Evolutionary conservation across 2,797 vertebrate genomes (phyloP).

Genomic region (Xyrichtys novacula): DNA sequence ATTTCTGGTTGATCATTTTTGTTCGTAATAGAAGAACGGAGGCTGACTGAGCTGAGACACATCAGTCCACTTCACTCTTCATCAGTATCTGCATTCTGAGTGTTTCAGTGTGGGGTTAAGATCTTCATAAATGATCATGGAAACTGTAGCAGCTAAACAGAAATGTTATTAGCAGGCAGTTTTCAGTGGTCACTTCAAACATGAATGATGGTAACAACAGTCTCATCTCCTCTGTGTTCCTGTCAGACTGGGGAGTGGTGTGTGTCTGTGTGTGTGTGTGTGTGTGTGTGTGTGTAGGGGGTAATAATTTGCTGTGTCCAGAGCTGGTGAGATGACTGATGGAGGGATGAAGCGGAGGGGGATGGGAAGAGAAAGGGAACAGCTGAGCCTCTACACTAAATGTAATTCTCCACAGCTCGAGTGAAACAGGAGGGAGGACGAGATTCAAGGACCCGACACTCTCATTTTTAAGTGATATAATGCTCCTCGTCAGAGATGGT

Average conservation of each 20-base stretch:
- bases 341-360: constrained; percentile 60
- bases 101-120: background rate
- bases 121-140: background rate
- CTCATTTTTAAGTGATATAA: background rate
- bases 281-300: constrained; percentile 11
- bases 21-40: background rate
- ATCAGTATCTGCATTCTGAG: background rate
- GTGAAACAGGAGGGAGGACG: constrained; percentile 57
- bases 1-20: background rate
- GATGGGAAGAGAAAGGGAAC: constrained; percentile 64
- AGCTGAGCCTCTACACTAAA: constrained; percentile 82
- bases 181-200: background rate
- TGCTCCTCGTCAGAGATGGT: background rate
- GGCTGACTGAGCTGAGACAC: background rate
- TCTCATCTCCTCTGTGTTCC: constrained; percentile 36
- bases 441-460: background rate
- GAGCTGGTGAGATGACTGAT: constrained; percentile 63
- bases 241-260: constrained; percentile 50
- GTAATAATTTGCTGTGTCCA: constrained; percentile 72
- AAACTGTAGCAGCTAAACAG: too few species aligned
- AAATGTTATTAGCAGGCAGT: background rate
- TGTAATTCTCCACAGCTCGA: constrained; percentile 80
- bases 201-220: background rate
- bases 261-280: constrained; percentile 7
- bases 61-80: background rate